Percentiles rank a stretch among this genome's conserved stretches.
phyloP scores from a whole-genome alignment of 1,140 invertebrate genomes.

The Aphis gossypii region DNA sequence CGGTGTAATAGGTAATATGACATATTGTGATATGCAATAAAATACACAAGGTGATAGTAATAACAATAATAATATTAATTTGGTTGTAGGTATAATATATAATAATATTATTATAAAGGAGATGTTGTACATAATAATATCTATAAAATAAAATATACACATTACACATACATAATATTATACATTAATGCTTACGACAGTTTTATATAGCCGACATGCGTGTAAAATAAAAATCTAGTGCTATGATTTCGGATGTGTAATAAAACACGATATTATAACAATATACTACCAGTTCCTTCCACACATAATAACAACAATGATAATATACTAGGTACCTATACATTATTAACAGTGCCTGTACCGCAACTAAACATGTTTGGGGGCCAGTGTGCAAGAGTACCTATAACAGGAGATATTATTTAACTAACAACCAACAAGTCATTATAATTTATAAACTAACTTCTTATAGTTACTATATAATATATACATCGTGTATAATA shows the following conservation, averaged over 20 bases:
- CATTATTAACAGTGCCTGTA: too few species aligned
- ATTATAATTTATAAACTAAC: too few species aligned
- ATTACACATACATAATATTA: background rate
- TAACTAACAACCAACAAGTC: too few species aligned
- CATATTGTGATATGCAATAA: background rate
- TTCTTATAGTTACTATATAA: too few species aligned
- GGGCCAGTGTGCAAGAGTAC: too few species aligned
- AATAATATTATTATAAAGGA: background rate
- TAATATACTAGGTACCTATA: background rate
- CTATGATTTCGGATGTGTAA: background rate
- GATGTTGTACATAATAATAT: background rate
- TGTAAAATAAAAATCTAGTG: background rate
- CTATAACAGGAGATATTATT: too few species aligned
- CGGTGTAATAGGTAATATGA: background rate
- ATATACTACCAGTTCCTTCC: background rate
- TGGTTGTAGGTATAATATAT: background rate
- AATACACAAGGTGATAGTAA: background rate
- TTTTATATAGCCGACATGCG: background rate
- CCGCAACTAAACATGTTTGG: too few species aligned
- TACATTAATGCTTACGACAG: background rate
- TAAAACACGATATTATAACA: conserved; percentile 2
- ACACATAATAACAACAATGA: background rate
- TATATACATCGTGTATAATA: too few species aligned
- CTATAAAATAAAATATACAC: background rate
- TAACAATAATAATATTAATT: background rate